Conservation (phyloP, 2,113 vertebrate genomes). For the Coturnix japonica region DNA sequence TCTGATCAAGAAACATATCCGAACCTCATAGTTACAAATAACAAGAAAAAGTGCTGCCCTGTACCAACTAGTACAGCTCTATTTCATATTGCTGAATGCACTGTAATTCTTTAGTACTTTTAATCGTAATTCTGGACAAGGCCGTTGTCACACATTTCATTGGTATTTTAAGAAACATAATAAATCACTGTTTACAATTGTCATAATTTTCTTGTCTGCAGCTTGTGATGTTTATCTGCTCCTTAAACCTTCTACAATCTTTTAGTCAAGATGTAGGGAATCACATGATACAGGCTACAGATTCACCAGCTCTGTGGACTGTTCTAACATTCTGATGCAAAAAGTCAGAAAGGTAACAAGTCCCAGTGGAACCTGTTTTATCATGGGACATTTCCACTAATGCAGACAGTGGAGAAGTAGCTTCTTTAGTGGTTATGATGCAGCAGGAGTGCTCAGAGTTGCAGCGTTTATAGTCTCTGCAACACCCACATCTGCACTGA, state of each 20-base stretch:
- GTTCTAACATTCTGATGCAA: not conserved
- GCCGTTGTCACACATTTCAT: not conserved
- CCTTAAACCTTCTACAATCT: not conserved
- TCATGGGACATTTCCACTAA: not conserved
- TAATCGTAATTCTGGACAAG: not conserved
- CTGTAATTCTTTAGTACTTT: not conserved
- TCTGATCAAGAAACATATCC: conserved; percentile 16
- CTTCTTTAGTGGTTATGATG: not conserved
- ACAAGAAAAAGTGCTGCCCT: not conserved
- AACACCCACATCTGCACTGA: too few species aligned
- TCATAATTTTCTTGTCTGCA: not conserved
- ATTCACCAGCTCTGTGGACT: not conserved
- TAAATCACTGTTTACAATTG: not conserved
- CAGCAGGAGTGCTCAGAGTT: not conserved
- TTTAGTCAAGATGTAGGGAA: not conserved
- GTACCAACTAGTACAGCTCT: not conserved
- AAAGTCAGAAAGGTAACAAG: not conserved
- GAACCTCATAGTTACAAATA: conserved; percentile 35
- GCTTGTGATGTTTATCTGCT: not conserved
- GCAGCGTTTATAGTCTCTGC: not conserved
- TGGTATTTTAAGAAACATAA: not conserved
- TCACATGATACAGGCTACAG: not conserved
- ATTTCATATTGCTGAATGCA: not conserved
- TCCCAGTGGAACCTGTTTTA: not conserved
- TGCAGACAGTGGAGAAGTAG: not conserved